Evolutionary conservation across 2,888 invertebrate species (phyloP).

Genomic region (Apodemia mormo): DNA sequence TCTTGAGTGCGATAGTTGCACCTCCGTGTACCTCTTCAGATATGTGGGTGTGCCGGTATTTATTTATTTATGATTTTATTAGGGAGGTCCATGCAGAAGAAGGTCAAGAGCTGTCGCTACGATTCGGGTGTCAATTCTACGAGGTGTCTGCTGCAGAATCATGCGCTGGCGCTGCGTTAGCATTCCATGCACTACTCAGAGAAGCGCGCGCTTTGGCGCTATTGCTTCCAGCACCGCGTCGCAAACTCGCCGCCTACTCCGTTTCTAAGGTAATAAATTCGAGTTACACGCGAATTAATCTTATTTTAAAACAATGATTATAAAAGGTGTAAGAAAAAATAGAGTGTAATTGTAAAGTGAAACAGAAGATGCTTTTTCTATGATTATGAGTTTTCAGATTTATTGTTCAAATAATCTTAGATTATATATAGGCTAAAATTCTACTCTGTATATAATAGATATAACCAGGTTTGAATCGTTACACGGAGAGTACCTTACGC

Average conservation of each 20-base stretch:
- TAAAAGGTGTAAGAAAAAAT: too few species aligned
- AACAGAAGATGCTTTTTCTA: too few species aligned
- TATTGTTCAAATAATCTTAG: too few species aligned
- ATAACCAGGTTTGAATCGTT: too few species aligned
- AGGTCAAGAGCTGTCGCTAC: constrained; percentile 88
- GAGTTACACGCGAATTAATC: not conserved
- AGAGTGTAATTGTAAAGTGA: too few species aligned
- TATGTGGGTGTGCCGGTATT: not conserved
- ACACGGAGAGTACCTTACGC: too few species aligned
- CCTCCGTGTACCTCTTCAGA: too few species aligned
- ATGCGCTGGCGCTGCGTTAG: constrained; percentile 89
- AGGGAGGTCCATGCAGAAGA: constrained; percentile 91
- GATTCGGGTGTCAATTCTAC: constrained; percentile 88
- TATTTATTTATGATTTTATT: constrained; percentile 33
- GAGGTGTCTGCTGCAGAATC: constrained; percentile 92
- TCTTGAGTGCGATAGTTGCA: too few species aligned
- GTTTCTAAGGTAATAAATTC: constrained; percentile 83
- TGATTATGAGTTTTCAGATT: too few species aligned
- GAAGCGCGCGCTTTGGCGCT: constrained; percentile 88
- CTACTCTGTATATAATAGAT: too few species aligned
- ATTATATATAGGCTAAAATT: too few species aligned
- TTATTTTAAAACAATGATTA: not conserved
- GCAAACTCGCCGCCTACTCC: constrained; percentile 88
- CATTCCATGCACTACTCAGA: constrained; percentile 88
- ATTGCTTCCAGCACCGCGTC: constrained; percentile 84